Evolutionary conservation across 1,140 invertebrate species (phyloP).

Genomic region (Neodiprion fabricii): DNA sequence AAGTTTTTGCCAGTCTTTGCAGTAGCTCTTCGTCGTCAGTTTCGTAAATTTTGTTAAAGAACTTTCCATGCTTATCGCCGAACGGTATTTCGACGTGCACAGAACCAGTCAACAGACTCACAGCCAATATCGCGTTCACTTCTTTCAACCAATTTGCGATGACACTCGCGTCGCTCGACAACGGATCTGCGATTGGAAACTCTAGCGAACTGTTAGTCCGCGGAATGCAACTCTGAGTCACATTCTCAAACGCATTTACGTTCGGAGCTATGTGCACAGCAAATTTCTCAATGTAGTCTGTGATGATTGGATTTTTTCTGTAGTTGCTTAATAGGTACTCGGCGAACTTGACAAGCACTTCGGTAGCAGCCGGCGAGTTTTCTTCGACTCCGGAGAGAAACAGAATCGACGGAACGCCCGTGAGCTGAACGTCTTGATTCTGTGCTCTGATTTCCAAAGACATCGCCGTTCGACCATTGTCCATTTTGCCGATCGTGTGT

Average conservation of each 20-base stretch:
- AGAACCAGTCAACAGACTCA: slow-evolving; percentile 54
- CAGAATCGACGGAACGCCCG: slow-evolving; percentile 46
- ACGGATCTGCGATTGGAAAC: slow-evolving; percentile 35
- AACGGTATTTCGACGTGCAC: slow-evolving; percentile 54
- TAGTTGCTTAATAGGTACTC: slow-evolving; percentile 46
- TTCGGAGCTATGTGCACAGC: slow-evolving; percentile 49
- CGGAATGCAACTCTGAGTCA: slow-evolving; percentile 40
- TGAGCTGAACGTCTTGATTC: slow-evolving; percentile 25
- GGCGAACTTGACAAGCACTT: slow-evolving; percentile 47
- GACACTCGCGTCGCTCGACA: slow-evolving; percentile 35
- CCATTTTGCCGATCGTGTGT: slow-evolving; percentile 41
- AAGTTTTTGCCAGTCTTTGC: slow-evolving; percentile 40
- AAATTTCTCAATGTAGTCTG: slow-evolving; percentile 43
- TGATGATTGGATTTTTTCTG: slow-evolving; percentile 33
- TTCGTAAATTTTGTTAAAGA: slow-evolving; percentile 29
- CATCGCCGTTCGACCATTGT: slow-evolving; percentile 37
- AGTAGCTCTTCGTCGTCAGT: slow-evolving; percentile 45
- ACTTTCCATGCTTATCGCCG: slow-evolving; percentile 33
- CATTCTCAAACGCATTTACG: slow-evolving; percentile 40
- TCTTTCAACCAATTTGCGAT: slow-evolving; percentile 51
- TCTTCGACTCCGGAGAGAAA: slow-evolving; percentile 46
- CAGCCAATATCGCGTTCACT: slow-evolving; percentile 46
- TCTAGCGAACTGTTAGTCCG: slow-evolving; percentile 27
- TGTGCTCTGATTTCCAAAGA: slow-evolving; percentile 47
- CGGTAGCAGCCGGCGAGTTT: slow-evolving; percentile 45